Evolutionary conservation across 2,113 vertebrate genomes (phyloP), one percentile per base, ranked within the genome.

Genomic region (Aythya baeri): DNA sequence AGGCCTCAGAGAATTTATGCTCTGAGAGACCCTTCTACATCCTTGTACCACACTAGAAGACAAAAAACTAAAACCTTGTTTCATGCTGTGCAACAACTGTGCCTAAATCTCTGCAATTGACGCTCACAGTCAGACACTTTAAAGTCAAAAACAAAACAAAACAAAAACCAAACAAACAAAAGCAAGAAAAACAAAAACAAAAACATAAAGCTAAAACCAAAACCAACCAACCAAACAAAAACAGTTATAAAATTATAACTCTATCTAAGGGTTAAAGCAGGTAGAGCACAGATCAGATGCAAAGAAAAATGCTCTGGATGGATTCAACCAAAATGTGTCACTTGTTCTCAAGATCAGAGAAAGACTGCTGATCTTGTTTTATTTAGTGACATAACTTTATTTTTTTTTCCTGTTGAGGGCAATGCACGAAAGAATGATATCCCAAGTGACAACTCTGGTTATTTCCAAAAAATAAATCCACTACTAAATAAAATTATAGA

Each of bases 281-380:
- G 20, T 2, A 59, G 3, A 18, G 9, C 7, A 41, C 4, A 55
- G 25, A 43, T 20, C 7, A 62, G 8, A n/a, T 34, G 9, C 2
- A 80, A 74, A 54, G 4, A 23, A 77, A 76, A 92, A 25, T 44
- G 3, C 0, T 61, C 1, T 36, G 3, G 55, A 9, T 11, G 6
- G 3, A 12, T 59, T 57, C 16, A 72, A 11, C 2, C 22, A 88
- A 80, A 77, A 2, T 62, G 9, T 18, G 9, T 50, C 5, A 25
- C 18, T 49, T 82, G 5, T 61, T 3, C 4, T 67, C 26, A 21
- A 49, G 11, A 49, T 29, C 22, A 84, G 22, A 75, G 36, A 46
- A 67, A 59, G 14, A 75, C 52, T 1, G 3, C 3, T 65, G 3
- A 0, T 3, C 6, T 41, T 77, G 1, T 1, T 63, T 76, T 38